Evolutionary conservation across 2,113 vertebrate genomes (phyloP), one percentile per base, ranked within the genome.

Genomic region (Oryzias melastigma): DNA sequence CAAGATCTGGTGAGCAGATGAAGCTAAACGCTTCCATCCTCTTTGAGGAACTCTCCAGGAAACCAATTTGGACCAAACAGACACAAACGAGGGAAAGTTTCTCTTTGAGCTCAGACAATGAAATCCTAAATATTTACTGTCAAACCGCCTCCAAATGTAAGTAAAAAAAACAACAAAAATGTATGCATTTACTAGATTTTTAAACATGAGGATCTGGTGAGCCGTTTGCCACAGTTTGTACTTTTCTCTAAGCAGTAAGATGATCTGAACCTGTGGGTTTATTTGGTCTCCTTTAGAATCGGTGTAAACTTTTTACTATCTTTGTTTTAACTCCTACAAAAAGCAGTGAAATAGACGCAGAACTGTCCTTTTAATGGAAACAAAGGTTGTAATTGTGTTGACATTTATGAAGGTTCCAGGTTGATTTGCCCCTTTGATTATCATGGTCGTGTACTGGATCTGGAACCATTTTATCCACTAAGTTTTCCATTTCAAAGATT

Each of bases 11-110:
- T 13, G 41, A 70, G 14, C 85, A 89, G 78, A 86, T 82, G 70
- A 62, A 13, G n/a, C 20, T 78, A 83, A 88, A 81, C 71, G 73
- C 45, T 88, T 82, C 82, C 81, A 85, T 78, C 51, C 44, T 45
- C 16, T 45, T 14, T 68, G 43, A 42, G 35, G 49, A 69, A 58
- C 56, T 58, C 47, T 68, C 24, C 44, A 16, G 48, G 27, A 80
- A 82, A 41, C 65, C n/a, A 58, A 42, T 48, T 69, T 52, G 46
- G 41, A 53, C 17, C 54, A 43, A 44, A 60, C 53, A 67, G 19
- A 73, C 47, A 68, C 60, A 69, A 52, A 50, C 20, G 18, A 54
- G 5, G 18, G 22, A 24, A 3, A 24, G 3, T 40, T 35, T 24
- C 3, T 19, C 35, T 27, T 27, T 27, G 10, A 12, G 3, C 35